Evolutionary conservation across 2,797 vertebrate species (phyloP).

Genomic region (Sardinella longiceps): DNA sequence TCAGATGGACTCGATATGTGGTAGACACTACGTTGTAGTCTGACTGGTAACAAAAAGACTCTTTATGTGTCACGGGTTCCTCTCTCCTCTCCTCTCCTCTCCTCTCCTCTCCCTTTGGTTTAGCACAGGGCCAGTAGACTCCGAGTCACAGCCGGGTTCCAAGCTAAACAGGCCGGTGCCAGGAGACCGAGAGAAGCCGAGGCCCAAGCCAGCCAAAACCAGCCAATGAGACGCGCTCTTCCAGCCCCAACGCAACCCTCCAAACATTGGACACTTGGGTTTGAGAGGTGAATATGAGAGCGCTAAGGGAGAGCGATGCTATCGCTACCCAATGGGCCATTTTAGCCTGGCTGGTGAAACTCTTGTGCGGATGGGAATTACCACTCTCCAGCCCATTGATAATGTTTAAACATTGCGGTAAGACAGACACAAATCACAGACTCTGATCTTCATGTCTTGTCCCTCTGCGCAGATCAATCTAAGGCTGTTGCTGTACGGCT

Average conservation of each 20-base stretch:
- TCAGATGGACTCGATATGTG: background rate
- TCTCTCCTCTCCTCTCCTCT: too few relatives aligned
- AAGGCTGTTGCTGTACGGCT: background rate
- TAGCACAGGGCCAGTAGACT: slow-evolving; percentile 58
- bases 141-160: slow-evolving; percentile 60
- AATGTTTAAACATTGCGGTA: slow-evolving; percentile 11
- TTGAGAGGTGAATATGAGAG: slow-evolving; percentile 32
- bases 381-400: background rate
- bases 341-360: background rate
- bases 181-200: slow-evolving; percentile 58
- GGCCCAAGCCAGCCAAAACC: background rate
- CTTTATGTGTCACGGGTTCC: slow-evolving; percentile 33
- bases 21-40: background rate
- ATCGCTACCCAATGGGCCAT: background rate
- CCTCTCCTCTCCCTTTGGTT: slow-evolving; percentile 51
- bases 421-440: background rate
- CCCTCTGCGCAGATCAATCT: background rate
- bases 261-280: slow-evolving; percentile 45
- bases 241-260: slow-evolving; percentile 42
- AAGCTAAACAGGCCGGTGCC: slow-evolving; percentile 64
- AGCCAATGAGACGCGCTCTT: background rate
- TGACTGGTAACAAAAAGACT: slow-evolving; percentile 4
- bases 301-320: slow-evolving; percentile 28
- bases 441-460: background rate
- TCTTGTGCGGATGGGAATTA: background rate